Conservation (phyloP, 2,797 vertebrate species). For the Acanthiza pusilla region DNA sequence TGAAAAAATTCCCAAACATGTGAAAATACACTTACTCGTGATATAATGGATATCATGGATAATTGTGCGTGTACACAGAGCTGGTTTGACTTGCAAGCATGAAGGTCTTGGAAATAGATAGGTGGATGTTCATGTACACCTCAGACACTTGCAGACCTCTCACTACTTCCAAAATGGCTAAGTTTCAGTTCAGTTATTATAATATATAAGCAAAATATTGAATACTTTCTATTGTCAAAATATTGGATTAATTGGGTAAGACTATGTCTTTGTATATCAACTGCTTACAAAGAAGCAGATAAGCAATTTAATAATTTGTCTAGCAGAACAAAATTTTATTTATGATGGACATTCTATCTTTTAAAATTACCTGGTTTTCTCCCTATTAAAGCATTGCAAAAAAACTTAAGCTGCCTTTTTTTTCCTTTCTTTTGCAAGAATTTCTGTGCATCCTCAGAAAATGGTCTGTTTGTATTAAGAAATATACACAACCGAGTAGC, state of each 20-base stretch:
- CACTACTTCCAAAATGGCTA: neutral
- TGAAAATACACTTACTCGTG: neutral
- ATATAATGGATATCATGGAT: neutral
- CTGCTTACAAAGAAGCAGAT: neutral
- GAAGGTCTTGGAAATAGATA: neutral
- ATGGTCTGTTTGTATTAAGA: neutral
- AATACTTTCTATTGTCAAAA: neutral
- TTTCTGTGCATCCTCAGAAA: neutral
- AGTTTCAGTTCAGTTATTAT: neutral
- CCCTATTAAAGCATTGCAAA: neutral
- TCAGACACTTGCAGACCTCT: neutral
- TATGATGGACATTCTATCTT: neutral
- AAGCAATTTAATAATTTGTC: neutral
- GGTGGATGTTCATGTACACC: neutral
- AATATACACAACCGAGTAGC: neutral
- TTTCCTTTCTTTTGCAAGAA: neutral
- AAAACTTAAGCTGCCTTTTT: neutral
- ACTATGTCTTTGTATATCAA: neutral
- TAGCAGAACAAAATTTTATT: neutral
- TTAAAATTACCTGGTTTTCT: neutral
- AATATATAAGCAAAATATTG: neutral
- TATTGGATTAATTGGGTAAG: neutral
- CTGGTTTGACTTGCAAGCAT: neutral
- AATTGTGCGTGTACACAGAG: rapidly evolving
- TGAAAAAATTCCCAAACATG: neutral